Conservation (phyloP, 2,113 vertebrate genomes). For the Alaudala cheleensis region DNA sequence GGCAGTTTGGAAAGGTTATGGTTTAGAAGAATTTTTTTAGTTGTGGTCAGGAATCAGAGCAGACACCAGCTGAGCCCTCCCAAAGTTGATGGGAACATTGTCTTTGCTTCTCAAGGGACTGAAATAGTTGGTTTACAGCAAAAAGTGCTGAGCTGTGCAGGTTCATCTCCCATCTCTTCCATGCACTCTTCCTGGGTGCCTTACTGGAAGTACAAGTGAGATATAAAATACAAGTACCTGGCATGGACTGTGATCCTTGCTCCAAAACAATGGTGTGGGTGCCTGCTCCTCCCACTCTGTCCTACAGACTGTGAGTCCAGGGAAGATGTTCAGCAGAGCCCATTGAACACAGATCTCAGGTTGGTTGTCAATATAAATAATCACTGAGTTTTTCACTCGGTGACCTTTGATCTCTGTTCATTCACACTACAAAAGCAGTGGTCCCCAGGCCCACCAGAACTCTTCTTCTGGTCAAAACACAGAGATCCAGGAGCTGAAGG, state of each 20-base stretch:
- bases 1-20: background rate
- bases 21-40: background rate
- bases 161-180: background rate
- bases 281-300: background rate
- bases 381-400: background rate
- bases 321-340: background rate
- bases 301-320: background rate
- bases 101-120: background rate
- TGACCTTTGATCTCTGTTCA: background rate
- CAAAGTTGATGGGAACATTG: accelerated
- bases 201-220: background rate
- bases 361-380: background rate
- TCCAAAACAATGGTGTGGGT: accelerated
- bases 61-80: background rate
- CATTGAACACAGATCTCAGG: accelerated
- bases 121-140: background rate
- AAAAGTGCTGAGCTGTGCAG: background rate
- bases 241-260: background rate
- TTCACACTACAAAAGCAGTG: background rate
- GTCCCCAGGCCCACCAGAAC: background rate
- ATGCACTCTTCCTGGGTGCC: background rate
- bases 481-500: background rate
- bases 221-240: accelerated
- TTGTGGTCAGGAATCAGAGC: background rate
- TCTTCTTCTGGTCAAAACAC: background rate